Base-by-base conservation (phyloP, 1,140 invertebrate genomes). In the Argopecten irradians region DNA sequence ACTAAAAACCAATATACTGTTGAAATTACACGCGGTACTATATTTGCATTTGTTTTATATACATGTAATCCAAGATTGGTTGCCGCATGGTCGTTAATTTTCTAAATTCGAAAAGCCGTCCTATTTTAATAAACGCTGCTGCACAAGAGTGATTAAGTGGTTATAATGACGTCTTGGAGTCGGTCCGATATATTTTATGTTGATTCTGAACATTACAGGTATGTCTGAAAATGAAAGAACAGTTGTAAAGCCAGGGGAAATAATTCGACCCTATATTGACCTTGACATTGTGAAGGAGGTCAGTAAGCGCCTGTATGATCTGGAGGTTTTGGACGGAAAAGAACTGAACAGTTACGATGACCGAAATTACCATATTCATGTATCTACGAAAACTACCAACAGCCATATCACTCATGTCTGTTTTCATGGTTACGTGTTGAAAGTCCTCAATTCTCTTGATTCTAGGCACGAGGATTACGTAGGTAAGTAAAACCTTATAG, bases 291-390 rank as follows among this genome's bases (percentile, higher is more conserved):
- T 89, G 22, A 95, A 95, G 89, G 93, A 96, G 7, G 92, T 98
- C 0, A 95, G 97, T 0, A 95, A 97, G 91, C 95, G 96, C 3
- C 95, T 97, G 0, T 98, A 98, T 92, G 97, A 97, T 1, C 96
- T 98, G 14, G 96, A 96, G 11, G 96, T 97, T 0, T 95, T 95
- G n/a, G 96, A 96, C 34, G 96, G 98, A 1, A 96, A 95, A 19
- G 97, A 97, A 93, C 94, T 98, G 0, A 97, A 97, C 89, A 97
- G 97, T 13, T 98, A 98, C 93, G 97, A 98, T 92, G 98, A 98
- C 94, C 97, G 96, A 93, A 98, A 98, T 95, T 98, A 97, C 93
- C 96, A 93, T 89, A 94, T 96, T 28, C 93, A 94, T 86, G 92
- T 94, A 0, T 85, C 91, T 22, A 22, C 83, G 7, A 14, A 85